Evolutionary conservation across 2,888 invertebrate species (phyloP), one percentile per base, ranked within the genome.

Genomic region (Clitarchus hookeri): DNA sequence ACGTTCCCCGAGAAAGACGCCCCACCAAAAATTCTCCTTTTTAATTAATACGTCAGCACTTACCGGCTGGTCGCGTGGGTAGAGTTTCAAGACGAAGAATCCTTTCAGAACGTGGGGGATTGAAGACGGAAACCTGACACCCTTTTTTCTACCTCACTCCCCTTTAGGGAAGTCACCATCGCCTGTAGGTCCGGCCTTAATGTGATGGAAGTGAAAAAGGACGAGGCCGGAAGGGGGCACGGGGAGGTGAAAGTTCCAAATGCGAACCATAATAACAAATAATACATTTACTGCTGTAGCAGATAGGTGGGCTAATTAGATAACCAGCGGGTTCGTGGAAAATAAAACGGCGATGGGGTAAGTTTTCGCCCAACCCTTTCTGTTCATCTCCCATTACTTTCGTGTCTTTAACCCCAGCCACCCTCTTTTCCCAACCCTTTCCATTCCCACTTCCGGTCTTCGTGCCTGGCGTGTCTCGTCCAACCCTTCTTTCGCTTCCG

Each of bases 231-330:
- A 19, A n/a, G 65, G n/a, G 65, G 36, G 36, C 1, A 36, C 36
- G 36, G 4, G 4, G 36, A 4, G 65, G 65, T 65, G n/a, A n/a
- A 9, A 9, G 65, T 65, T 65, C 65, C 19, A 19, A 23, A 65
- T 65, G 65, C n/a, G n/a, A n/a, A 8, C 23, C 65, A 65, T 87
- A 87, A 85, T 86, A 85, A 86, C 86, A 86, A 87, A 86, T 87
- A 87, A 87, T 87, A 86, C 87, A 87, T 86, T 87, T 87, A 87
- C 87, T 86, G 86, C 53, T 84, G 83, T 85, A 84, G 86, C 86
- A 86, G 87, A 86, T 86, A 85, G 87, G 86, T 86, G 86, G 36
- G 86, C 86, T 87, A 86, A 87, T 87, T 87, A 85, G 86, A 85
- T 87, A 87, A 87, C 84, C 85, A 86, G 65, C 65, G 65, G 65